These are phyloP conservation scores for Microplitis demolitor DNA, from an alignment of 1,140 invertebrate genomes.

Conservation along the genomic window DNA sequence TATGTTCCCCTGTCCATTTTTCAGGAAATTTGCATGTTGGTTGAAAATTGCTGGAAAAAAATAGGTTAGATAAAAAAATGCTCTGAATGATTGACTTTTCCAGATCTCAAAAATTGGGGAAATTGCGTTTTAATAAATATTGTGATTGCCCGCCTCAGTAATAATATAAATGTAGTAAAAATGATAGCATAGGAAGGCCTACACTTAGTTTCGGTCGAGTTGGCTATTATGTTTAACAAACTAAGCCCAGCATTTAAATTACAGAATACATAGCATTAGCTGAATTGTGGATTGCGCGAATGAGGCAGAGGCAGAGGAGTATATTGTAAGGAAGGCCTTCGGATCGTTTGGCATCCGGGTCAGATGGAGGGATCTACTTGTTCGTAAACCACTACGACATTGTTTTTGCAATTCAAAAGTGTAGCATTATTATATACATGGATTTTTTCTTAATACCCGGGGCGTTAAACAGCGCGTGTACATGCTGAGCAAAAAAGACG, in stretches of 20 bases:
- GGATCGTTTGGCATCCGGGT: conserved; percentile 55
- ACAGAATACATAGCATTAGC: background rate
- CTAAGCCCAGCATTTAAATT: no score
- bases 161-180: no score
- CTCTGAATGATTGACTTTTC: no score
- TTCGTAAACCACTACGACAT: conserved; percentile 54
- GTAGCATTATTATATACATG: no score
- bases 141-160: no score
- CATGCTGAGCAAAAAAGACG: background rate
- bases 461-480: conserved; percentile 60
- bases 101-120: no score
- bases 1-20: no score
- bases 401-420: conserved; percentile 40
- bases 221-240: background rate
- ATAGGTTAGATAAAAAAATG: no score
- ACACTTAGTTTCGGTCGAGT: background rate
- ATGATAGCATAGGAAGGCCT: background rate
- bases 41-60: no score
- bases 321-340: background rate
- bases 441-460: conserved; percentile 10
- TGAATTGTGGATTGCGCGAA: background rate
- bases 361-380: conserved; percentile 52
- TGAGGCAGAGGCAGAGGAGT: background rate
- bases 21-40: no score
- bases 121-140: no score